These are phyloP conservation scores for Apodemia zela DNA, from an alignment of 2,888 invertebrate species.

Conservation along the genomic window DNA sequence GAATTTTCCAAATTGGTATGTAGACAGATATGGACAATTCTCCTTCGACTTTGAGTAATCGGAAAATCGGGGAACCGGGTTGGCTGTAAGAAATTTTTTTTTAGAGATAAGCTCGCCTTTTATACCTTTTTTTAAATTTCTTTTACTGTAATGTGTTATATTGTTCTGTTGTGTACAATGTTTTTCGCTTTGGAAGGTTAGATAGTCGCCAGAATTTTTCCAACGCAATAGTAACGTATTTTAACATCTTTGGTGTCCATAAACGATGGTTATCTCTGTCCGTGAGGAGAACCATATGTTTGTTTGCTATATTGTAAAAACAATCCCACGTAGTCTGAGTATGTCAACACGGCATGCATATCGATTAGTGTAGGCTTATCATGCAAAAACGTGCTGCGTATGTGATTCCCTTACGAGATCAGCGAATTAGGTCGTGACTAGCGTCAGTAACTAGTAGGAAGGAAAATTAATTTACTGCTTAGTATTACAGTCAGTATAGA, in stretches of 20 bases:
- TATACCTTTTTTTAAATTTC: no score
- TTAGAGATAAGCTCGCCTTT: no score
- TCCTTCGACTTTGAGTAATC: no score
- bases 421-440: conserved; percentile 6
- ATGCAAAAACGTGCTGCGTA: conserved; percentile 19
- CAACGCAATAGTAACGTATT: not conserved
- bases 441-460: conserved; percentile 18
- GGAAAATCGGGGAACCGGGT: no score
- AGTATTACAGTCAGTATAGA: not conserved
- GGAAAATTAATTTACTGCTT: conserved; percentile 2
- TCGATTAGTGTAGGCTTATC: conserved; percentile 12
- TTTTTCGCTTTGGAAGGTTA: no score
- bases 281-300: no score
- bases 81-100: no score
- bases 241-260: not conserved
- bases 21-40: no score
- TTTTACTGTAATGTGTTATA: no score
- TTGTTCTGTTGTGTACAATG: no score
- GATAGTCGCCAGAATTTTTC: no score
- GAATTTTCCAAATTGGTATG: no score
- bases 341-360: conserved; percentile 23
- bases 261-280: not conserved
- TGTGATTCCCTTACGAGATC: conserved; percentile 22
- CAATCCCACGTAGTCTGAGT: not conserved
- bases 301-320: not conserved